Percentiles rank a stretch among this genome's conserved stretches.
These are phyloP conservation scores for Amiota minor DNA, from an alignment of 2,888 invertebrate species.

Conservation along the genomic window DNA sequence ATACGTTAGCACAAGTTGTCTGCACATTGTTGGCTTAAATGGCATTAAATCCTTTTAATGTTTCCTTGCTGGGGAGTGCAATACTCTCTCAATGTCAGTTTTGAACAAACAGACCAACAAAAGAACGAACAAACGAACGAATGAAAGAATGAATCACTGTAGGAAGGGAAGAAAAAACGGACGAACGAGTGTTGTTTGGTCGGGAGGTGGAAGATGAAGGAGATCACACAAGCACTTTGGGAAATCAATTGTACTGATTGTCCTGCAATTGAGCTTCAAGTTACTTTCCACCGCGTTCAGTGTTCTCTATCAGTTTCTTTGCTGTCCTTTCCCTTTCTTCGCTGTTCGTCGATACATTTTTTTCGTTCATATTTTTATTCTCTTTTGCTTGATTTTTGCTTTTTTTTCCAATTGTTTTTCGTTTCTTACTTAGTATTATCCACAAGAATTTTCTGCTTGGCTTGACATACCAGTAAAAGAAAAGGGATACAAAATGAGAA, in stretches of 20 bases:
- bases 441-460: constrained; percentile 30
- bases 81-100: constrained; percentile 2
- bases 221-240: constrained; percentile 55
- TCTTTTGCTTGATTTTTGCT: background rate
- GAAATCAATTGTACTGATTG: constrained; percentile 67
- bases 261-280: constrained; percentile 64
- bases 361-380: constrained; percentile 32
- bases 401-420: constrained; percentile 30
- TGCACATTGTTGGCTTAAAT: constrained; percentile 68
- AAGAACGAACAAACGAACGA: background rate
- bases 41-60: constrained; percentile 68
- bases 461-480: constrained; percentile 51
- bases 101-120: background rate
- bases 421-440: constrained; percentile 42
- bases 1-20: constrained; percentile 49
- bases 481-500: constrained; percentile 43
- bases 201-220: constrained; percentile 24
- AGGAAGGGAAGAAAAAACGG: too few relatives aligned
- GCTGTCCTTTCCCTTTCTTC: constrained; percentile 25
- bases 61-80: constrained; percentile 38
- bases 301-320: constrained; percentile 35
- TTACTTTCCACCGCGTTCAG: constrained; percentile 20
- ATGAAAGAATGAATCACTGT: too few relatives aligned
- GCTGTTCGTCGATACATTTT: constrained; percentile 45
- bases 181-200: too few relatives aligned